Percentiles rank a stretch among this genome's conserved stretches.
These are phyloP conservation scores for Lasioglossum zephyrum DNA, from an alignment of 2,888 invertebrate genomes.

Conservation along the genomic window DNA sequence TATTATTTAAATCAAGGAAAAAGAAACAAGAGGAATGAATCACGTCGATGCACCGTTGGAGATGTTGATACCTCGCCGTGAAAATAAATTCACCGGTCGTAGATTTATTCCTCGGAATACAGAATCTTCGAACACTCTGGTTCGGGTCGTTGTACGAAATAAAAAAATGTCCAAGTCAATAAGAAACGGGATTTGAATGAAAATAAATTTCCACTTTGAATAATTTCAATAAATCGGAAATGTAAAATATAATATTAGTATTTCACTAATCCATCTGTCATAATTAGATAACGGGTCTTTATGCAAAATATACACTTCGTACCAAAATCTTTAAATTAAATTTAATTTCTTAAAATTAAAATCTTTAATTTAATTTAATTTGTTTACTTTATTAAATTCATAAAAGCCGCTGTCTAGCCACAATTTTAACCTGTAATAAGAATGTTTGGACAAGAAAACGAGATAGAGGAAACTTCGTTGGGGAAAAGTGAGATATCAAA, in stretches of 20 bases:
- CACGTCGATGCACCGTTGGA: not conserved
- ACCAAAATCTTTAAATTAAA: too few species aligned
- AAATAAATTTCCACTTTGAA: not conserved
- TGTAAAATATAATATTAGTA: too few species aligned
- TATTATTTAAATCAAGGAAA: constrained; percentile 19
- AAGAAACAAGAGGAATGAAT: not conserved
- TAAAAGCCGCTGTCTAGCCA: too few species aligned
- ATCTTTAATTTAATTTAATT: too few species aligned
- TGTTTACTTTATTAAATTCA: too few species aligned
- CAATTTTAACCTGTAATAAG: not conserved
- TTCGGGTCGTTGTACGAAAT: not conserved
- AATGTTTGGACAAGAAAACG: not conserved
- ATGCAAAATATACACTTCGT: too few species aligned
- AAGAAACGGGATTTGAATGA: not conserved
- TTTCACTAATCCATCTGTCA: too few species aligned
- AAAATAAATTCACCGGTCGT: not conserved
- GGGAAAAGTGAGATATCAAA: not conserved
- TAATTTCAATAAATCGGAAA: not conserved
- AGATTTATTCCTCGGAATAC: not conserved
- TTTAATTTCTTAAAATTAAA: too few species aligned
- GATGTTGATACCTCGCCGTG: not conserved
- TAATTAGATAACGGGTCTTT: too few species aligned
- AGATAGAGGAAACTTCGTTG: not conserved
- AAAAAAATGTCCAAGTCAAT: not conserved
- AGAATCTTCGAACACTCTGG: not conserved